phyloP scores from a whole-genome alignment of 1,140 invertebrate genomes.

The Aleiodes sp. region DNA sequence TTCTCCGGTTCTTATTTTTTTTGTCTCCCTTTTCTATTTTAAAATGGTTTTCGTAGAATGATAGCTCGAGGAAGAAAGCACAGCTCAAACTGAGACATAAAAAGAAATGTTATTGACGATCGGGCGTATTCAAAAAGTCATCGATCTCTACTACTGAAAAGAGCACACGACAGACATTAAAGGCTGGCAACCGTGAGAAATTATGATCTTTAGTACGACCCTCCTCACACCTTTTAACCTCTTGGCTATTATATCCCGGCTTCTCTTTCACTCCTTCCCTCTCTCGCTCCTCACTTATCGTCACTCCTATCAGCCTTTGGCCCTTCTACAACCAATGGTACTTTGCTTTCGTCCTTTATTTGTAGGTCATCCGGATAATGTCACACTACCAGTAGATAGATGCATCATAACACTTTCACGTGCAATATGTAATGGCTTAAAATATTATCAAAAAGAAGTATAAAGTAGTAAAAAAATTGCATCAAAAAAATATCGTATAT shows the following conservation, averaged over 20 bases:
- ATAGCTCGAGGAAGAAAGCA: neutral
- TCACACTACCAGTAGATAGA: neutral
- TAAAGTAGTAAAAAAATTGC: neutral
- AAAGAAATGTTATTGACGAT: conserved; percentile 11
- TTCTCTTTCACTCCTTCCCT: too few relatives aligned
- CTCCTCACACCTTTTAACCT: neutral
- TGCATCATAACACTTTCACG: neutral
- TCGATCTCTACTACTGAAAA: conserved; percentile 9
- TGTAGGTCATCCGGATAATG: conserved; percentile 11
- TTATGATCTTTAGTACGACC: neutral
- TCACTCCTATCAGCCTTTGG: conserved; percentile 4
- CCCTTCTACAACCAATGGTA: neutral
- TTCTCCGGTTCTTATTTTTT: neutral
- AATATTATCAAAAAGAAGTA: too few relatives aligned
- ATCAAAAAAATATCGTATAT: neutral
- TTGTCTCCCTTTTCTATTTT: neutral
- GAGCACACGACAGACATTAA: neutral
- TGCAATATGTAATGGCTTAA: neutral
- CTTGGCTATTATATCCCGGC: conserved; percentile 6
- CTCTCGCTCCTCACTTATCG: conserved; percentile 4
- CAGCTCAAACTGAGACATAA: neutral
- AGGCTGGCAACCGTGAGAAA: conserved; percentile 5
- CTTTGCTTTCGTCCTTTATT: neutral
- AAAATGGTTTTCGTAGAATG: neutral
- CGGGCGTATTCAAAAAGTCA: conserved; percentile 13